Conservation (phyloP, 2,113 vertebrate genomes). For the Abramis brama region DNA sequence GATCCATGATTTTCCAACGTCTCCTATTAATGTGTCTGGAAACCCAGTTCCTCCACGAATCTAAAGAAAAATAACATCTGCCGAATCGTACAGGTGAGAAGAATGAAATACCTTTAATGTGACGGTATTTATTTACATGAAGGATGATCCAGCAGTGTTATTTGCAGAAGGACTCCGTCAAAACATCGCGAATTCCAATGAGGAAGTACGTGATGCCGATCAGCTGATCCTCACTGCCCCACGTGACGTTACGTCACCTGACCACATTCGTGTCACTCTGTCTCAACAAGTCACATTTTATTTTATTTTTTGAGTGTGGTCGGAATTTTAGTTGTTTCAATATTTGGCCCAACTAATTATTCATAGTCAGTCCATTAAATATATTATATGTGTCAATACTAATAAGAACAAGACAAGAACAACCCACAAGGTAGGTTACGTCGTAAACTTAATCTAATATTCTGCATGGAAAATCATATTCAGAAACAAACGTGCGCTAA, state of each 20-base stretch:
- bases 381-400: too few species aligned
- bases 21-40: background rate
- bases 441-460: too few species aligned
- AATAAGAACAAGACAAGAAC: too few species aligned
- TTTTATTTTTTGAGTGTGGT: too few species aligned
- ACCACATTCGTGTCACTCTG: background rate
- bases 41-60: background rate
- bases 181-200: conserved; percentile 13
- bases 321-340: too few species aligned
- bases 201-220: conserved; percentile 49
- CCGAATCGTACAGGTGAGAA: background rate
- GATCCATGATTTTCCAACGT: background rate
- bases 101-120: conserved; percentile 1
- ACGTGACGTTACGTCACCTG: conserved; percentile 26
- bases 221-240: conserved; percentile 41
- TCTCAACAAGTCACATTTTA: too few species aligned
- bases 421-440: too few species aligned
- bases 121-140: conserved; percentile 18
- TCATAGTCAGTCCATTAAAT: too few species aligned
- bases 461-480: too few species aligned
- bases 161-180: background rate
- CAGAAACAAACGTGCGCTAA: too few species aligned
- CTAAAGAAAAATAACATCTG: background rate
- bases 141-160: background rate
- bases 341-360: too few species aligned